phyloP scores from a whole-genome alignment of 2,113 vertebrate genomes.

The Menidia beryllina region DNA sequence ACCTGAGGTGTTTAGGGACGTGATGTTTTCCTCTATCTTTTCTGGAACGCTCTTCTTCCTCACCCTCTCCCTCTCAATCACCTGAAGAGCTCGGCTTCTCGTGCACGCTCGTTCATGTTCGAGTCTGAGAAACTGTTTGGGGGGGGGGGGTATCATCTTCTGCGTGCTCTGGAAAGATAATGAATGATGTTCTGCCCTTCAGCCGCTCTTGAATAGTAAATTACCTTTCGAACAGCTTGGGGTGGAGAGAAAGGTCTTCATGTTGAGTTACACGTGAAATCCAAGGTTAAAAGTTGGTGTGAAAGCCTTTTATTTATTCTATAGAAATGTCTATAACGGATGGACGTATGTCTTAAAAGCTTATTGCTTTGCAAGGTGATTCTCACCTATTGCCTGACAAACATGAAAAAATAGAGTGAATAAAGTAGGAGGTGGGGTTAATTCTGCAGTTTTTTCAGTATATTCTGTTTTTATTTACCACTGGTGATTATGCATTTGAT shows the following conservation, averaged over 20 bases:
- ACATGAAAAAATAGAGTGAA: too few species aligned
- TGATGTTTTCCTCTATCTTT: conserved; percentile 42
- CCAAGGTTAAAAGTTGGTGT: conserved; percentile 47
- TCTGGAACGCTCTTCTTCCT: conserved; percentile 19
- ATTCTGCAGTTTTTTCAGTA: too few species aligned
- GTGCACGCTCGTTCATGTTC: conserved; percentile 23
- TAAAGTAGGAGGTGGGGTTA: too few species aligned
- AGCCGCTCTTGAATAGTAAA: conserved; percentile 56
- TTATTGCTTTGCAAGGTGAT: conserved; percentile 14
- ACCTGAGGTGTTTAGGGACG: conserved; percentile 58
- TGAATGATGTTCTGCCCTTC: conserved; percentile 60
- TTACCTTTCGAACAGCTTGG: conserved; percentile 28
- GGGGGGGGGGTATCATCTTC: conserved; percentile 31
- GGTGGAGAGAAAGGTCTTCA: conserved; percentile 22
- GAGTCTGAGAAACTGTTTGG: conserved; percentile 23
- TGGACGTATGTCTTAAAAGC: background rate
- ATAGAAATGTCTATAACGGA: background rate
- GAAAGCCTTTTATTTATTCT: conserved; percentile 19
- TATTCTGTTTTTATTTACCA: too few species aligned
- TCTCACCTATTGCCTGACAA: too few species aligned
- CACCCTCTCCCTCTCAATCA: conserved; percentile 17
- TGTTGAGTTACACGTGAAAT: conserved; percentile 16
- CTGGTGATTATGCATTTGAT: background rate
- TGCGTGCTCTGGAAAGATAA: conserved; percentile 39
- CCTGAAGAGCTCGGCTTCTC: conserved; percentile 20